phyloP scores from a whole-genome alignment of 2,113 vertebrate genomes.

The Dromas ardeola region DNA sequence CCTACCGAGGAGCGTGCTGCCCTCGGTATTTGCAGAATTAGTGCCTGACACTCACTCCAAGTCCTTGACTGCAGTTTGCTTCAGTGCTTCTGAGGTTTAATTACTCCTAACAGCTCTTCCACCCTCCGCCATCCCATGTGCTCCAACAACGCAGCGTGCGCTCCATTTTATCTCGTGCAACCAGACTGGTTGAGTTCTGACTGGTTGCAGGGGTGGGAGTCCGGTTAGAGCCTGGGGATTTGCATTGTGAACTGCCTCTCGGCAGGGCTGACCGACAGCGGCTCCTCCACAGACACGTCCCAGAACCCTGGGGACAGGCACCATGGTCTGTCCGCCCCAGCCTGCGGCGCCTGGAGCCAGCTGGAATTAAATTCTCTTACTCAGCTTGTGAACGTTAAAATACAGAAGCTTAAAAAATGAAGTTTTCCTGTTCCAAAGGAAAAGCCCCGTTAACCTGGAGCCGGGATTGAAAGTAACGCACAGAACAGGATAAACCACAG shows the following conservation, averaged over 20 bases:
- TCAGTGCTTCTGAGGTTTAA: neutral
- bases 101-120: neutral
- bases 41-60: neutral
- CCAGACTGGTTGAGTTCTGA: neutral
- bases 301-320: neutral
- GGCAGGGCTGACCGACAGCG: neutral
- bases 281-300: neutral
- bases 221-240: neutral
- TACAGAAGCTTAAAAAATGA: neutral
- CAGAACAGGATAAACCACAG: neutral
- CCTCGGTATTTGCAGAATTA: neutral
- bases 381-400: neutral
- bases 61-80: neutral
- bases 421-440: neutral
- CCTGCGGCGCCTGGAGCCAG: fast-evolving
- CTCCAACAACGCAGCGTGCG: neutral
- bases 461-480: neutral
- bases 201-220: neutral
- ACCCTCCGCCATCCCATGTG: neutral
- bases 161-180: neutral
- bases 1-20: neutral
- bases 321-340: fast-evolving
- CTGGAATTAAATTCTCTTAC: neutral
- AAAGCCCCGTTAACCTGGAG: neutral
- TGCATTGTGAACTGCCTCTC: neutral